Percentiles rank a stretch among this genome's conserved stretches.
phyloP scores from a whole-genome alignment of 2,797 vertebrate genomes.

The Acipenser transmontanus region DNA sequence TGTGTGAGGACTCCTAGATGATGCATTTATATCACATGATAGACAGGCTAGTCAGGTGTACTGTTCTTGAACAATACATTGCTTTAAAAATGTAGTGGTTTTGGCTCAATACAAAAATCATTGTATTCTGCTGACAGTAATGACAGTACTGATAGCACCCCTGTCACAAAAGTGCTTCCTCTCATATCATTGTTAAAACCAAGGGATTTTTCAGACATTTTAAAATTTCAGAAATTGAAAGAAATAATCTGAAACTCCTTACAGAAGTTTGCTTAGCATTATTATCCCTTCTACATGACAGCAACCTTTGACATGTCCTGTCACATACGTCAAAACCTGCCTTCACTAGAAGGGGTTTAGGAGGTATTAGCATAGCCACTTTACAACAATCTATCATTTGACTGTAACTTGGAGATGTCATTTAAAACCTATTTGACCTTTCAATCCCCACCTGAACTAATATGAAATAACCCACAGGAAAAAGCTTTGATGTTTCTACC shows the following conservation, averaged over 20 bases:
- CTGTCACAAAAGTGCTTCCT: no score
- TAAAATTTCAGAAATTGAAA: no score
- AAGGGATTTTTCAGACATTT: no score
- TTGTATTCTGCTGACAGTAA: no score
- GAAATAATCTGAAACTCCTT: not conserved
- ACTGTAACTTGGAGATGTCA: not conserved
- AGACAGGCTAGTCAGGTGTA: no score
- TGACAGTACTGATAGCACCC: no score
- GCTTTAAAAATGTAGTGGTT: no score
- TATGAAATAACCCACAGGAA: conserved; percentile 18
- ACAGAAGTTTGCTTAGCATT: not conserved
- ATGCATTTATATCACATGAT: no score
- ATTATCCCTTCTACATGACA: not conserved
- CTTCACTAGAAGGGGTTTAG: conserved; percentile 18
- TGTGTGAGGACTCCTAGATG: no score
- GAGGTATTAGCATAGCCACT: conserved; percentile 20
- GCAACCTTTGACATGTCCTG: not conserved
- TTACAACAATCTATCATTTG: conserved; percentile 6
- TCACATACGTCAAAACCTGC: conserved; percentile 7
- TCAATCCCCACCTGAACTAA: conserved; percentile 24
- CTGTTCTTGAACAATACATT: no score
- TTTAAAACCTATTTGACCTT: conserved; percentile 27
- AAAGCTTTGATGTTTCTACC: conserved; percentile 8
- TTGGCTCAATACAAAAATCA: no score
- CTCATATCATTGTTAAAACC: no score